phyloP scores from a whole-genome alignment of 2,797 vertebrate genomes.

The Megaceryle alcyon region DNA sequence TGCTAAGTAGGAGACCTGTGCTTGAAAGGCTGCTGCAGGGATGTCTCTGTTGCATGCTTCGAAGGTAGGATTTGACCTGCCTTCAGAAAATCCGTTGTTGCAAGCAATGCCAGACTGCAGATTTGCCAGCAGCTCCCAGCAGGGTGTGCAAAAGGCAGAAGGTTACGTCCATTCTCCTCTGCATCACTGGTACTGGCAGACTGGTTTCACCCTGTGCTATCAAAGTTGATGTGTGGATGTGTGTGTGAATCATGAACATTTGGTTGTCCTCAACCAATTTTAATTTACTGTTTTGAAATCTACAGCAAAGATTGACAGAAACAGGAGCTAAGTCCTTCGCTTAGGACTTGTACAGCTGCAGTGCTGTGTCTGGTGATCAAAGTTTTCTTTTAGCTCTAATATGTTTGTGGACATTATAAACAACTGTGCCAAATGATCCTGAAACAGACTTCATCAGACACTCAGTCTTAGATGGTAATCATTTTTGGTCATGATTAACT shows the following conservation, averaged over 20 bases:
- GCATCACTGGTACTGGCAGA: not conserved
- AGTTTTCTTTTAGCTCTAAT: not conserved
- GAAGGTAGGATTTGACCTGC: not conserved
- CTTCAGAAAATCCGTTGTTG: not conserved
- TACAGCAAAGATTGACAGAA: not conserved
- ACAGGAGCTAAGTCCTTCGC: not conserved
- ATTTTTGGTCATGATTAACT: constrained; percentile 12
- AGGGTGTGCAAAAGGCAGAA: not conserved
- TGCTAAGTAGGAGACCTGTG: not conserved
- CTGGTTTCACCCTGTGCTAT: not conserved
- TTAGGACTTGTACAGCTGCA: not conserved
- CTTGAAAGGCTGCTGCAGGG: not conserved
- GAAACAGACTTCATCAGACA: constrained; percentile 33
- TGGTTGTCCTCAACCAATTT: not conserved
- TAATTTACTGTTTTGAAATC: constrained; percentile 1
- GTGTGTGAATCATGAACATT: not conserved
- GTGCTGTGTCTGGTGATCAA: not conserved
- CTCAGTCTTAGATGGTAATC: constrained; percentile 14
- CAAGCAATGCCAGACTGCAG: not conserved
- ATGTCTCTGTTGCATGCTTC: not conserved
- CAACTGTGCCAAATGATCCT: not conserved
- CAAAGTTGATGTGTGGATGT: not conserved
- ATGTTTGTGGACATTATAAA: not conserved
- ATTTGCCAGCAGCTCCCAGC: not conserved
- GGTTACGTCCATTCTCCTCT: not conserved